Base-by-base conservation (phyloP, 2,888 invertebrate species). In the Orchesella flavescens region DNA sequence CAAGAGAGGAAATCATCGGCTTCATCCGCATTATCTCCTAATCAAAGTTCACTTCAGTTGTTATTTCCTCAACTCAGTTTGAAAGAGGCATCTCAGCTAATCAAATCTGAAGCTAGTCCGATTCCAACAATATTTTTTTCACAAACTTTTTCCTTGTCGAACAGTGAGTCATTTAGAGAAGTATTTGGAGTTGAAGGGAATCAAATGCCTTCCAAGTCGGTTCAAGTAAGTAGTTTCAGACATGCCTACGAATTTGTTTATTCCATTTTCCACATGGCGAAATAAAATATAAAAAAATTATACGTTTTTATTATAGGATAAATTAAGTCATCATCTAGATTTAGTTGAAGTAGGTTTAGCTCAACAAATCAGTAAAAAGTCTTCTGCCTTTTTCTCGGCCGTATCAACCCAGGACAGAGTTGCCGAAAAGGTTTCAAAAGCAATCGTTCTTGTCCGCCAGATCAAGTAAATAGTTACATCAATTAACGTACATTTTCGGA, bases 331-430 rank as follows among this genome's bases (percentile, higher is more conserved):
- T 90, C 97, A 98, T 90, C 92, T 99, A 89, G 98, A 99, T 92
- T 94, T 96, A 83, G 96, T 98, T 66, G 98, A 99, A 91, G 95
- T 97, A 89, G 94, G 96, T 91, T 96, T 97, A 63, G 96, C 96
- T 5, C 94, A 94, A 89, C 97, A 98, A 92, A 92, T 98, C 75
- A 96, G 98, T 43, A 94, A 95, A 89, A 97, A 98, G 90, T 98
- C 98, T 12, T 96, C 96, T 88, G 97, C 97, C 19, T 99, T 99
- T 91, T 99, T 99, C 90, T 95, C 97, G 90, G 98, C 98, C 0
- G 98, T 99, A 95, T 94, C 98, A 76, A 98, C 98, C 9, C 99
- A 99, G 91, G 98, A 99, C 90, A 95, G 96, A 43, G 94, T 99
- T 71, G 96, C 98, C 94, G 97, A 97, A 88, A 96, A 98, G 90